Base-by-base conservation (phyloP, 2,113 vertebrate species). In the Siniperca chuatsi region DNA sequence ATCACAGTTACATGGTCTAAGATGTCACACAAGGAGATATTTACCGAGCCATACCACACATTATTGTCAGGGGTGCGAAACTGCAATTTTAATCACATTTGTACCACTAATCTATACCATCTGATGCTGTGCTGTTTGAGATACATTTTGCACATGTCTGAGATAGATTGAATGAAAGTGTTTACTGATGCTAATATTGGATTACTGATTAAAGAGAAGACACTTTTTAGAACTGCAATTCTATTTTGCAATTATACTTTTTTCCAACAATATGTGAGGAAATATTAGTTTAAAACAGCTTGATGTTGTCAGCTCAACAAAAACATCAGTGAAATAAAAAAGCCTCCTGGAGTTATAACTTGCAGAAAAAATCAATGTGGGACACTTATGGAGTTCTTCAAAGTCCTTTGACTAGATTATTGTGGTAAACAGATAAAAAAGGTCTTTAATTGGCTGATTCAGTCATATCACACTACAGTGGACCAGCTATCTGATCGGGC, bases 361-460 rank as follows among this genome's bases (percentile, higher is more conserved):
- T 37, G 35, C 4, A 37, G 35, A 4, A 57, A 44, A 57, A 29
- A 68, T 29, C 33, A 54, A 13, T 37, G 8, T 66, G 18, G 25
- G 40, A 23, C 9, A 67, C 37, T 35, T 57, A 18, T 55, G 55
- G 44, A 65, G 42, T 21, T 42, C n/a, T n/a, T 40, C 11, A 60
- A 16, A 29, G 20, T 65, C 33, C 3, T 40, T 37, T 67, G 62
- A 60, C 21, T 15, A 40, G 20, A 48, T 48, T 33, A 10, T 29
- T 75, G 23, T 15, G 25, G 48, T 72, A 54, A 64, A 72, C n/a
- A 54, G 21, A 60, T 68, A 50, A 29, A 65, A 60, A 55, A 48
- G 15, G 42, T 29, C 16, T 29, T 54, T 62, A 42, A 70, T 54
- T 72, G 16, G 29, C 29, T 66, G n/a, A 57, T 57, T 65, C 29